A percentile compares a stretch with the other conserved stretches of the same genome.
Evolutionary conservation across 1,140 invertebrate genomes (phyloP).

Genomic region (Leptoteleia sp.): DNA sequence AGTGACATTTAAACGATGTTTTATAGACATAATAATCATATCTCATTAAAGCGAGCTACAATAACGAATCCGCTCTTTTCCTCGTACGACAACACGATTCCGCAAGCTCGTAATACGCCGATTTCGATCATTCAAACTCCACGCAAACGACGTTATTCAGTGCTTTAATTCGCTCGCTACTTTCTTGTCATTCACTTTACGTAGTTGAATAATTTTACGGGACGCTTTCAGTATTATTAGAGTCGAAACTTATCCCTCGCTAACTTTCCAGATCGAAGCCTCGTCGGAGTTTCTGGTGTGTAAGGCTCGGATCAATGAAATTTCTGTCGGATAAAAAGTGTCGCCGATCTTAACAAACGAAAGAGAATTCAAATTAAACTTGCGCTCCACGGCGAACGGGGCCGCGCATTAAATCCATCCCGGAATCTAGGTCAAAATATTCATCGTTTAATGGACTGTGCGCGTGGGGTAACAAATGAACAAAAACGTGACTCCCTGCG

Average conservation of each 20-base stretch:
- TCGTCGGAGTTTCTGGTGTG: constrained; percentile 9
- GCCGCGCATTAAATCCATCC: constrained; percentile 8
- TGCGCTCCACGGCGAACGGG: constrained; percentile 7
- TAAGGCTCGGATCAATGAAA: constrained; percentile 36
- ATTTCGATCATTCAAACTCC: constrained; percentile 43
- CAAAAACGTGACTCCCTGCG: constrained; percentile 18
- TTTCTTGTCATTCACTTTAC: constrained; percentile 57
- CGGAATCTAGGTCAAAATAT: constrained; percentile 43
- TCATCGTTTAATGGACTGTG: constrained; percentile 48
- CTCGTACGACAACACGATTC: constrained; percentile 1
- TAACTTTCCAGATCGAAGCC: constrained; percentile 27
- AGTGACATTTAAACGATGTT: not conserved
- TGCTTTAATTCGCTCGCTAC: constrained; percentile 25
- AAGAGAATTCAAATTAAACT: constrained; percentile 40
- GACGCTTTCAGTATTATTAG: constrained; percentile 43
- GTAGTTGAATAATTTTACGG: constrained; percentile 43
- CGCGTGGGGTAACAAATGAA: constrained; percentile 27
- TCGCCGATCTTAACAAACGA: constrained; percentile 35
- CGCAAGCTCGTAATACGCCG: constrained; percentile 11
- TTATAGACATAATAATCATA: constrained; percentile 2
- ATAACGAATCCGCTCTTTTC: constrained; percentile 4
- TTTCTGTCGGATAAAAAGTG: constrained; percentile 32
- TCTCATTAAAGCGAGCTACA: not conserved
- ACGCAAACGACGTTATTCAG: constrained; percentile 35
- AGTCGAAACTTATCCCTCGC: constrained; percentile 32